Conservation (phyloP, 1,140 invertebrate genomes). For the Pseudomyrmex concolor region DNA sequence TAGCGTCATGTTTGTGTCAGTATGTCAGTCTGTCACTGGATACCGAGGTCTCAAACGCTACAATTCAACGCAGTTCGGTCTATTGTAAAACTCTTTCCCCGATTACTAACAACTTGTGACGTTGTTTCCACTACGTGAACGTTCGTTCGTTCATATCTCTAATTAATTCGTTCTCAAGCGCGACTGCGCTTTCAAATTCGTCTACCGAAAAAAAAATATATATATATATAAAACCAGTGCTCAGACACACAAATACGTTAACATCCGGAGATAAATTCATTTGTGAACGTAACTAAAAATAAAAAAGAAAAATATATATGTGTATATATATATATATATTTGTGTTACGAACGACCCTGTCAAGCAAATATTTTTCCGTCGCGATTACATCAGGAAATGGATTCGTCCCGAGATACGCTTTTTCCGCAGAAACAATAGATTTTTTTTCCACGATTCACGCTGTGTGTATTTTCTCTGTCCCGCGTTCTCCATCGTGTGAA, state of each 20-base stretch:
- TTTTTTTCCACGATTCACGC: conserved; percentile 2
- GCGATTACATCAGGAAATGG: neutral
- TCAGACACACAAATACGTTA: neutral
- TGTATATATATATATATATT: no score
- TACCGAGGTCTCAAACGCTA: conserved; percentile 36
- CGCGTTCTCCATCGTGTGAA: neutral
- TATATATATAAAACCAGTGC: no score
- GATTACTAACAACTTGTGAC: neutral
- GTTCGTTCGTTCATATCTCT: conserved; percentile 37
- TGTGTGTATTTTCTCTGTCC: neutral
- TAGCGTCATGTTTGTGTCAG: conserved; percentile 21
- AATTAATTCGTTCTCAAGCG: conserved; percentile 52
- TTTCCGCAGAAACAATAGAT: conserved; percentile 13
- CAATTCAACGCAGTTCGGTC: conserved; percentile 34
- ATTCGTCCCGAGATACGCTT: conserved; percentile 16
- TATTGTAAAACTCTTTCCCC: conserved; percentile 21
- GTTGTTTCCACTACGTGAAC: conserved; percentile 18
- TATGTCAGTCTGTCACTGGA: conserved; percentile 2
- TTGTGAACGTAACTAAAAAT: neutral
- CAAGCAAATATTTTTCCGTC: conserved; percentile 8
- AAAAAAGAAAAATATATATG: no score
- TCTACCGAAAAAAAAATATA: neutral
- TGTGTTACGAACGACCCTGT: neutral
- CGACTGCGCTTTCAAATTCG: conserved; percentile 10
- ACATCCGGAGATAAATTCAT: neutral